Base-by-base conservation (phyloP, 2,797 vertebrate species). In the Yasuhikotakia modesta region DNA sequence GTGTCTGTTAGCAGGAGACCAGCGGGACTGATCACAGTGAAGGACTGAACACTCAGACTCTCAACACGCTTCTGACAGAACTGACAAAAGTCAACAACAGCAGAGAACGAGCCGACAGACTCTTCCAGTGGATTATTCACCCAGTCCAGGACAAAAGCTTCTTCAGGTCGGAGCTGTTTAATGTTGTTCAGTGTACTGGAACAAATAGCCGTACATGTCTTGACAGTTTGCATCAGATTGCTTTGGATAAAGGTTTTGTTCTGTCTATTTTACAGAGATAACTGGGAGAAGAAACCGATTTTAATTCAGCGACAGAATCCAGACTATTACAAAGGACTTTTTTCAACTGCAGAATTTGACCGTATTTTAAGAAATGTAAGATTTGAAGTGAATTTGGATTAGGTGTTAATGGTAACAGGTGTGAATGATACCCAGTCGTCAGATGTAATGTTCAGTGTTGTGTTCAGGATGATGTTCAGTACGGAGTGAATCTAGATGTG, bases 401-500 rank as follows among this genome's bases (percentile, higher is more conserved):
- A 71, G 8, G 12, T 22, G 3, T 14, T 16, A n/a, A 43, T 53
- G 5, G 12, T 16, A 17, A 45, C 24, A 60, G 7, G 7, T 17
- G 14, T 61, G 27, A 63, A 10, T 39, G 30, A 3, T 17, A 17
- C 11, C 0, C 11, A 14, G 70, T 1, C 16, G 14, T 67, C 11
- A 43, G 65, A 65, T 53, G 2, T 55, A 3, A 17, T 30, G 73
- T 6, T 63, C 22, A 12, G 14, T 78, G 66, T 73, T 27, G 14
- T 50, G 16, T 21, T 11, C 48, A 95, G 94, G 93, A 96, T 17
- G 82, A 92, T 2, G 94, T 99, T 77, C 94, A 92, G 69, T 99
- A 95, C 21, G 96, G 96, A 0, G 94, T 96, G 53, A 96, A 99
- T 82, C 88, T 99, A 84, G 98, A 99, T n/a, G 95, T 99, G 13